Conservation (phyloP, 2,797 vertebrate species). For the Galagoides demidoff region DNA sequence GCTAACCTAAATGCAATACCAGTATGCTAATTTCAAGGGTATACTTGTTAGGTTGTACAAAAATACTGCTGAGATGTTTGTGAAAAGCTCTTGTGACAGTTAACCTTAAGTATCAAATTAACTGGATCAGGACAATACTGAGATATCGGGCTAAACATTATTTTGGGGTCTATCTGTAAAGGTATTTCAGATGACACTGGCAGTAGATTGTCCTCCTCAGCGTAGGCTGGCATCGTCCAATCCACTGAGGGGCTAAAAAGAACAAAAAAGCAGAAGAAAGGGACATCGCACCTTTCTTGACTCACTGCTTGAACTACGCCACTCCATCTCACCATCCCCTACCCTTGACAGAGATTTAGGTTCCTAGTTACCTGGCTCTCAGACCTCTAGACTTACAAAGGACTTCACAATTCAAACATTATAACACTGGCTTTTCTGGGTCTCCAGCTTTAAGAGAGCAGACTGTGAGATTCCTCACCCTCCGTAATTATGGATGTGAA, state of each 20-base stretch:
- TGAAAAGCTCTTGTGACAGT: not conserved
- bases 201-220: not conserved
- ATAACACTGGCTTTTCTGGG: not conserved
- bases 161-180: not conserved
- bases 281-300: not conserved
- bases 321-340: not conserved
- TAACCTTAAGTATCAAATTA: not conserved
- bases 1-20: not conserved
- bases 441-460: not conserved
- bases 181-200: not conserved
- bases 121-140: not conserved
- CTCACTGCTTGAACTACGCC: too few relatives aligned
- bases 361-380: not conserved
- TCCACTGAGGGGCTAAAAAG: too few relatives aligned
- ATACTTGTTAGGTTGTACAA: not conserved
- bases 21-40: not conserved
- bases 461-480: too few relatives aligned
- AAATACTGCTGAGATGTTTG: slow-evolving; percentile 37
- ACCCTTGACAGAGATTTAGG: not conserved
- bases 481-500: not conserved
- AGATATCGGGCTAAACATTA: not conserved
- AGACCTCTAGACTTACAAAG: not conserved
- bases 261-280: not conserved
- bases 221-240: not conserved
- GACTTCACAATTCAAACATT: not conserved